Conservation (phyloP, 1,140 invertebrate genomes). For the Trachymyrmex cornetzi region DNA sequence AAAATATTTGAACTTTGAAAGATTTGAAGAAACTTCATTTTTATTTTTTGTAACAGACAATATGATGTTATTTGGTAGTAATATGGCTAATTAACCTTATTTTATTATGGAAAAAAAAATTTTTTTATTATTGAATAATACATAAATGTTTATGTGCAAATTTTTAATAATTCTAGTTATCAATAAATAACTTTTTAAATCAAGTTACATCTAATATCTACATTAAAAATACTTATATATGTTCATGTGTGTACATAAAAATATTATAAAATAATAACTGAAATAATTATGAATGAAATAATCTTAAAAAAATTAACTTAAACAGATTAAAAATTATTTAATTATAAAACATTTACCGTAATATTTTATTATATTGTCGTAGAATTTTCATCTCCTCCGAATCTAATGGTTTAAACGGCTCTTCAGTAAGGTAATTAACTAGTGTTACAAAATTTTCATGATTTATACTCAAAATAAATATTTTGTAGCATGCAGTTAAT, state of each 20-base stretch:
- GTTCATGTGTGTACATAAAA: background rate
- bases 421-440: background rate
- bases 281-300: background rate
- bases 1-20: background rate
- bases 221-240: background rate
- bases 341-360: constrained; percentile 58
- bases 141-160: background rate
- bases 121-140: background rate
- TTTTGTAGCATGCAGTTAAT: constrained; percentile 52
- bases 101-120: background rate
- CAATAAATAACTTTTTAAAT: background rate
- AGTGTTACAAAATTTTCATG: constrained; percentile 47
- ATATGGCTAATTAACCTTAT: background rate
- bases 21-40: background rate
- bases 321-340: background rate
- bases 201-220: background rate
- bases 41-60: background rate
- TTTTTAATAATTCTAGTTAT: background rate
- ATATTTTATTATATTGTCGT: constrained; percentile 51
- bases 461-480: constrained; percentile 43
- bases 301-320: background rate
- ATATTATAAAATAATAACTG: background rate
- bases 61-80: background rate
- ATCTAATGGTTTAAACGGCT: constrained; percentile 53
- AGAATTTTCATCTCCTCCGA: constrained; percentile 60